Base-by-base conservation (phyloP, 2,797 vertebrate genomes). In the Remorina albescens region DNA sequence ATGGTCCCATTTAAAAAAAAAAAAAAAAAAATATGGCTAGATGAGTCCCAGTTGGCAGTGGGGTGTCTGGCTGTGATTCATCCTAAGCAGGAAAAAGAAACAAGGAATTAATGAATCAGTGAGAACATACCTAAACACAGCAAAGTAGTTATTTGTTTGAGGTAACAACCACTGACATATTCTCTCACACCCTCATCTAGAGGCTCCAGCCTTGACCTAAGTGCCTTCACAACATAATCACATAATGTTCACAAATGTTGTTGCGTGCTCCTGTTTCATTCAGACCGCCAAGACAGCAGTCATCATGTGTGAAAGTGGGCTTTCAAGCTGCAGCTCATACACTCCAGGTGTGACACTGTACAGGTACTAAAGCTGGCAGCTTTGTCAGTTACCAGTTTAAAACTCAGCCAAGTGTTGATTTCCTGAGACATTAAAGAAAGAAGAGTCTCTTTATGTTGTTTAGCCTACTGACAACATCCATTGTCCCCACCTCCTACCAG, bases 11-110 rank as follows among this genome's bases (percentile, higher is more conserved):
- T 71, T 28, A 11, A 2, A 25, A 23, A 18, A 36, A 36, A 47
- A 10, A 11, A 39, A 26, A 13, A 39, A 39, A 26, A n/a, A n/a
- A n/a, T n/a, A 9, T 2, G 25, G 41, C 16, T 50, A 67, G 23
- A 64, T 81, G 64, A 55, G 62, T 6, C 64, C 67, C 19, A 7
- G 42, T 59, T 50, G 58, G 16, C 44, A 60, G 32, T 49, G 32
- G 46, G 6, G 9, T n/a, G 58, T 60, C 28, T 50, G 50, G 39
- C 42, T 0, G 26, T 78, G 56, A 61, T 63, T 76, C 23, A 51
- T 55, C 9, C 55, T 25, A 70, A 32, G 47, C 42, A 12, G 5
- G 11, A 1, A 28, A 19, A 42, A 34, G 3, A 26, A 41, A 56
- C 7, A 51, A 39, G 23, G 30, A 36, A 32, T 36, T 1, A 5